phyloP scores from a whole-genome alignment of 1,140 invertebrate genomes.

The Leptopilina clavipes region DNA sequence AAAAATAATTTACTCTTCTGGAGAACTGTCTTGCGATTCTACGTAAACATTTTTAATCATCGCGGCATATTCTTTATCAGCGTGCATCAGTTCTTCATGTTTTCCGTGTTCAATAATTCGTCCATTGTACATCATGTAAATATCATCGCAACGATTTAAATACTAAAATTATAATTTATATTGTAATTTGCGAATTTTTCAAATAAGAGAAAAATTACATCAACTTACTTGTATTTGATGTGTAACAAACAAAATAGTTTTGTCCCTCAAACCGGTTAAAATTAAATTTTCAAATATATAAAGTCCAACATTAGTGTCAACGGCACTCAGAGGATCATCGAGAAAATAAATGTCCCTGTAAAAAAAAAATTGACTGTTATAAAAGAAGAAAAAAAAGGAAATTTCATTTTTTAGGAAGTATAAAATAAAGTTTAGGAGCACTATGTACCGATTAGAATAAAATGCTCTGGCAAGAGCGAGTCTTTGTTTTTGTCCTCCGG shows the following conservation, averaged over 20 bases:
- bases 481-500: constrained; percentile 80
- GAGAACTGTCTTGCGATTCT: constrained; percentile 45
- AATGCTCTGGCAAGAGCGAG: constrained; percentile 78
- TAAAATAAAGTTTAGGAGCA: no score
- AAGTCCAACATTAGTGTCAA: constrained; percentile 79
- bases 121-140: constrained; percentile 79
- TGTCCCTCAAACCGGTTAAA: constrained; percentile 76
- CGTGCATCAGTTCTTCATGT: constrained; percentile 79
- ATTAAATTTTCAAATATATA: constrained; percentile 80
- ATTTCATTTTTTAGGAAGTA: no score
- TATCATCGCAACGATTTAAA: constrained; percentile 77
- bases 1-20: constrained; percentile 45
- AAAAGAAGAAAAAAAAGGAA: no score
- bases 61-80: constrained; percentile 78
- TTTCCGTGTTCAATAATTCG: constrained; percentile 81
- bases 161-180: constrained; percentile 66
- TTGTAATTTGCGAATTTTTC: not conserved
- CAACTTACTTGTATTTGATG: constrained; percentile 77
- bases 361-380: not conserved
- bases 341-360: constrained; percentile 81
- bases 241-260: constrained; percentile 82
- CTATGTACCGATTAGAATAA: constrained; percentile 73
- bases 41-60: constrained; percentile 56
- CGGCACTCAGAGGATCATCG: constrained; percentile 82
- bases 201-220: not conserved